Conservation (phyloP, 2,888 invertebrate genomes). For the Lasioglossum morio region DNA sequence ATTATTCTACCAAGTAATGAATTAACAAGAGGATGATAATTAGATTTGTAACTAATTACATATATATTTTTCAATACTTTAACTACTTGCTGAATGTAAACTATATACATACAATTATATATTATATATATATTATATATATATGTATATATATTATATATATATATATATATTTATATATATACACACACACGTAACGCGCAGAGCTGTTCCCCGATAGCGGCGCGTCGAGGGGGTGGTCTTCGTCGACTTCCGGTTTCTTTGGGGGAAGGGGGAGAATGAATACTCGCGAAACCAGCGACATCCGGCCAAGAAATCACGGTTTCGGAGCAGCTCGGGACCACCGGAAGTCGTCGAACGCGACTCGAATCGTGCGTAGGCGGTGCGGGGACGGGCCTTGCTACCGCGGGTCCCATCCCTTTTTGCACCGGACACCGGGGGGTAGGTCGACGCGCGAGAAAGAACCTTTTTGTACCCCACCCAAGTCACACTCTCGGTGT, state of each 20-base stretch:
- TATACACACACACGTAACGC: constrained; percentile 65
- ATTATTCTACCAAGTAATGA: constrained; percentile 76
- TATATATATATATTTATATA: constrained; percentile 71
- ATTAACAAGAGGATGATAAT: constrained; percentile 78
- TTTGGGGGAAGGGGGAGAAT: not conserved
- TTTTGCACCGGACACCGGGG: constrained; percentile 7
- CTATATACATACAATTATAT: constrained; percentile 77
- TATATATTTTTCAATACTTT: constrained; percentile 85
- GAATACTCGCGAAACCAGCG: not conserved
- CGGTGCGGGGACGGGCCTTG: constrained; percentile 24
- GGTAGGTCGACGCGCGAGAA: constrained; percentile 39
- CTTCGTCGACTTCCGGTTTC: constrained; percentile 21
- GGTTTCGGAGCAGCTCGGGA: not conserved
- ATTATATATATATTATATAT: constrained; percentile 70
- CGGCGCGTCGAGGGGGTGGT: constrained; percentile 34
- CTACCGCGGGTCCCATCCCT: not conserved
- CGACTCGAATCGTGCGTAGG: constrained; percentile 26
- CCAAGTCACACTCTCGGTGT: constrained; percentile 72
- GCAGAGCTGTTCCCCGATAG: constrained; percentile 58
- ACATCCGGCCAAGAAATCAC: not conserved
- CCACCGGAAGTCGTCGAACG: constrained; percentile 48
- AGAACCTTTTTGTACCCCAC: constrained; percentile 77
- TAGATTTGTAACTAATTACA: constrained; percentile 84
- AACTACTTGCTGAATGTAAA: constrained; percentile 84
- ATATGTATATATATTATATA: constrained; percentile 69